These are phyloP conservation scores for Elysia chlorotica DNA, from an alignment of 1,140 invertebrate species.

Conservation along the genomic window DNA sequence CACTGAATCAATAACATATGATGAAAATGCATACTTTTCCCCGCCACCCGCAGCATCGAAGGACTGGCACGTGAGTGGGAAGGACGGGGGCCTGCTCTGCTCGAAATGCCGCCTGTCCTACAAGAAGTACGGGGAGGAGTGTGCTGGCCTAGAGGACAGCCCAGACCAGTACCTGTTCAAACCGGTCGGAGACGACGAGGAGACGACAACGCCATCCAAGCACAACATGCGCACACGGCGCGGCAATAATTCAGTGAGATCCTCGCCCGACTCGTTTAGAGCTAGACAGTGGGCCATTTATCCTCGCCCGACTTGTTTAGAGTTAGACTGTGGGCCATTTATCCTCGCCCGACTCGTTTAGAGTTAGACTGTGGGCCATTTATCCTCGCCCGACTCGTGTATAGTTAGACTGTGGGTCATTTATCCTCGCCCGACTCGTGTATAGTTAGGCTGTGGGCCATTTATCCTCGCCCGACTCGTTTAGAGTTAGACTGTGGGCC, in stretches of 20 bases:
- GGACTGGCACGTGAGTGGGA: slow-evolving; percentile 81
- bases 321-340: too few relatives aligned
- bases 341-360: too few relatives aligned
- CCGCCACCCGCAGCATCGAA: slow-evolving; percentile 66
- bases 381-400: too few relatives aligned
- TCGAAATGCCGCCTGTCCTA: slow-evolving; percentile 80
- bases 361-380: too few relatives aligned
- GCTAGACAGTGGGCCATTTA: not conserved
- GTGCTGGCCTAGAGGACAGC: slow-evolving; percentile 35
- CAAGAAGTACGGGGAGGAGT: slow-evolving; percentile 79
- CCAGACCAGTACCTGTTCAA: slow-evolving; percentile 71
- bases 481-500: too few relatives aligned
- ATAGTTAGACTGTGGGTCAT: too few relatives aligned
- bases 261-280: too few relatives aligned
- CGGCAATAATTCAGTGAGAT: slow-evolving; percentile 57
- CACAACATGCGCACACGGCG: slow-evolving; percentile 68
- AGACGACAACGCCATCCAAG: slow-evolving; percentile 64
- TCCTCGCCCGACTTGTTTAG: not conserved
- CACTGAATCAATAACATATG: not conserved
- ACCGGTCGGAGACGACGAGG: slow-evolving; percentile 69
- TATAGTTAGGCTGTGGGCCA: too few relatives aligned
- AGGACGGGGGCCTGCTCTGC: slow-evolving; percentile 78
- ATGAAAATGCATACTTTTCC: not conserved
- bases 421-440: too few relatives aligned
- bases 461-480: too few relatives aligned